Base-by-base conservation (phyloP, 2,888 invertebrate genomes). In the Conchocele bisecta region DNA sequence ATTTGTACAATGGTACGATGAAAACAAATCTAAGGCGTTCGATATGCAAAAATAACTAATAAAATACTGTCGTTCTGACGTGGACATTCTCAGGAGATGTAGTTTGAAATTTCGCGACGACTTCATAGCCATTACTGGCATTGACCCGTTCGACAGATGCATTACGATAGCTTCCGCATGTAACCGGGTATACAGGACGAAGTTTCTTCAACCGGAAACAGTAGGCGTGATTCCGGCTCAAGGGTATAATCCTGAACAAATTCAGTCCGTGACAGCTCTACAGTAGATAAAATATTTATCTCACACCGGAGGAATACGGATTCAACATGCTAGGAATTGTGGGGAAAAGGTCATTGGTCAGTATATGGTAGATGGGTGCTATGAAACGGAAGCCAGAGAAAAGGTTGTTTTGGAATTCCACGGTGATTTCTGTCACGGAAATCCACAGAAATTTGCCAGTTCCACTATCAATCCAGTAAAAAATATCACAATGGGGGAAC, bases 181-280 rank as follows among this genome's bases (percentile, higher is more conserved):
- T n/a, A 58, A 71, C 31, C 44, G 67, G 1, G 75, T 70, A 5
- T 71, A 35, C 33, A 70, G 70, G 35, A 59, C 66, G n/a, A 58
- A 39, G 11, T 71, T 75, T 41, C 42, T 70, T n/a, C 17, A 54
- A 9, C 60, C 37, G 7, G 56, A 70, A 35, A 61, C 26, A 28
- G 75, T 73, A 7, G 70, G 61, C 20, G 65, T 76, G 39, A 76
- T 76, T 11, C 79, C 76, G 29, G 58, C 68, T 2, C 71, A 79
- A 42, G 68, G 76, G 2, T 74, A 71, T 24, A 31, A 66, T 39
- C 74, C 74, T n/a, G 65, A 70, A 42, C 61, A 66, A 20, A 79
- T 71, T 54, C 73, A 75, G 26, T 79, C 73, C 15, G 37, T 67
- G 1, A 67, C 67, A 58, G 73, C 75, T 28, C 54, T 64, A 20